These are phyloP conservation scores for Elegia similella DNA, from an alignment of 2,888 invertebrate genomes.

Conservation along the genomic window DNA sequence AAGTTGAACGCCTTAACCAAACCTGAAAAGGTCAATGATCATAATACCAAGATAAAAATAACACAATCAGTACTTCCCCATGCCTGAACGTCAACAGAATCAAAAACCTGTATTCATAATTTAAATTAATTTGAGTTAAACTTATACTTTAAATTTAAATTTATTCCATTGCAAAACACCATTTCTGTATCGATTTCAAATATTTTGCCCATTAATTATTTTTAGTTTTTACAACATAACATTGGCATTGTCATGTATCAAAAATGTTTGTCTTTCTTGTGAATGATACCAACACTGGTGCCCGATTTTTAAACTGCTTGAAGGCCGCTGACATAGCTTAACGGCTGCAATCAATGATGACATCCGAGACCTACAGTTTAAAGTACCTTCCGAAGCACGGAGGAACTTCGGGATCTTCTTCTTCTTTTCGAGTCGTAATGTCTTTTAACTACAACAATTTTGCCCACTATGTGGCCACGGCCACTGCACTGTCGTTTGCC, in stretches of 20 bases:
- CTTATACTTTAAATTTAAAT: neutral
- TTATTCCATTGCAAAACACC: conserved; percentile 1
- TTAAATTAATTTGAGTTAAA: conserved; percentile 1
- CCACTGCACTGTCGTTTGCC: too few species aligned
- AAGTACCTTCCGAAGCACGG: too few species aligned
- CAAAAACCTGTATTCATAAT: conserved; percentile 12
- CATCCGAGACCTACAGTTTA: too few species aligned
- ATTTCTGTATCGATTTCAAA: neutral
- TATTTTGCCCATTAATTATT: neutral
- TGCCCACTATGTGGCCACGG: too few species aligned
- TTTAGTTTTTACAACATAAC: neutral
- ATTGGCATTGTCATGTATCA: neutral
- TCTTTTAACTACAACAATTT: too few species aligned
- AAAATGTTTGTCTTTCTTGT: too few species aligned
- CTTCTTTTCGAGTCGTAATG: too few species aligned
- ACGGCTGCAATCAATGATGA: too few species aligned
- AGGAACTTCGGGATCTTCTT: too few species aligned
- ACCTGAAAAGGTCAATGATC: neutral
- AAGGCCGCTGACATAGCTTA: too few species aligned
- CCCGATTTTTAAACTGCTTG: too few species aligned
- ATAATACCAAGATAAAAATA: neutral
- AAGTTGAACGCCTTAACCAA: conserved; percentile 5
- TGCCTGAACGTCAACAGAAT: neutral
- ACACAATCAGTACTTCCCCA: neutral
- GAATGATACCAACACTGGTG: too few species aligned